Percentiles rank a stretch among this genome's conserved stretches.
These are phyloP conservation scores for Rhinichthys osculus DNA, from an alignment of 2,797 vertebrate genomes.

Conservation along the genomic window DNA sequence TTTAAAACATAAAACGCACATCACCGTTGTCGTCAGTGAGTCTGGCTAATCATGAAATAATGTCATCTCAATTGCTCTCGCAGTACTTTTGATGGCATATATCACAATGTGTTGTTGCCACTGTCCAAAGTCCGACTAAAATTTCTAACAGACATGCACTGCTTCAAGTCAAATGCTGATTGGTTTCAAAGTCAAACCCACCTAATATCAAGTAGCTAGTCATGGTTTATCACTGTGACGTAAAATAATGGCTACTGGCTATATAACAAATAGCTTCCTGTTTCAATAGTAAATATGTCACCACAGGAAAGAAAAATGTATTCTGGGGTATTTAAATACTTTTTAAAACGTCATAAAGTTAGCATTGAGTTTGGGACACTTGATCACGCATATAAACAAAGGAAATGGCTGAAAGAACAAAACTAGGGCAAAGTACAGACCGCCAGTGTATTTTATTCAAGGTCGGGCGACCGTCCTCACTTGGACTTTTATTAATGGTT, in stretches of 20 bases:
- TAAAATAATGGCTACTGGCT: conserved; percentile 2
- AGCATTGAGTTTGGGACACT: conserved; percentile 4
- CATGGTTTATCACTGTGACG: background rate
- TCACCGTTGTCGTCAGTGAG: background rate
- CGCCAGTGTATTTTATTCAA: conserved; percentile 31
- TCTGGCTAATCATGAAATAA: background rate
- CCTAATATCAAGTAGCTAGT: background rate
- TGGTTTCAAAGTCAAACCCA: background rate
- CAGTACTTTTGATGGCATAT: background rate
- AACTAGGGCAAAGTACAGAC: conserved; percentile 21
- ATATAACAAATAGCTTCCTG: background rate
- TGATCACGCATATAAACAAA: conserved; percentile 19
- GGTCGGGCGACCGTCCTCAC: conserved; percentile 17
- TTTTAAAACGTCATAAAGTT: conserved; percentile 1
- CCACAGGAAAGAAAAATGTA: background rate
- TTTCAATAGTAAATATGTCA: background rate
- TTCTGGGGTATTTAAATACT: background rate
- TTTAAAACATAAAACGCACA: background rate
- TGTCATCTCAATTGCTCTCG: background rate
- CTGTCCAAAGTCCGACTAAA: background rate
- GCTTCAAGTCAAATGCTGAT: background rate
- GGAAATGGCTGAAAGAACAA: conserved; percentile 18
- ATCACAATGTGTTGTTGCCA: background rate
- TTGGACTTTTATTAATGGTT: conserved; percentile 32
- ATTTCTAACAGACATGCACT: background rate